Evolutionary conservation across 2,888 invertebrate genomes (phyloP).

Genomic region (Drosophila kuntzei): DNA sequence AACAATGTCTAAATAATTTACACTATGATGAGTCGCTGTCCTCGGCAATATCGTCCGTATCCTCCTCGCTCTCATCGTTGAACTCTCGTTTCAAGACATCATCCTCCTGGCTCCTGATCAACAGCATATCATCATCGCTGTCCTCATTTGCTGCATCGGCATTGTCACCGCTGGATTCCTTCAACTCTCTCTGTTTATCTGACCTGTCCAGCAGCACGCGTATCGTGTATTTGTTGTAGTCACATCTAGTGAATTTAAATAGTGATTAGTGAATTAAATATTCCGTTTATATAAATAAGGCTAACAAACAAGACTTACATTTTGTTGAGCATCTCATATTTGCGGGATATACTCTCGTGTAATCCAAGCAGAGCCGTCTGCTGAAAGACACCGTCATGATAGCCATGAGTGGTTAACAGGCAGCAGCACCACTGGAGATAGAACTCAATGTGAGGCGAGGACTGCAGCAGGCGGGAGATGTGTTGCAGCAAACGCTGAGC

Average conservation of each 20-base stretch:
- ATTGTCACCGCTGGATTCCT: conserved; percentile 7
- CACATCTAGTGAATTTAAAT: conserved; percentile 89
- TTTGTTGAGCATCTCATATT: conserved; percentile 92
- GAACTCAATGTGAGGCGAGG: conserved; percentile 94
- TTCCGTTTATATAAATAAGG: background rate
- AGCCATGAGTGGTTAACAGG: conserved; percentile 89
- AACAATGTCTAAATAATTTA: conserved; percentile 16
- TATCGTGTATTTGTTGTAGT: conserved; percentile 95
- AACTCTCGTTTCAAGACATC: conserved; percentile 46
- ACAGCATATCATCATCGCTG: conserved; percentile 78
- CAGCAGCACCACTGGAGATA: conserved; percentile 92
- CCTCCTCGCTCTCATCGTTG: conserved; percentile 66
- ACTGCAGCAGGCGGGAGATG: conserved; percentile 90
- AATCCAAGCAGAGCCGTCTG: conserved; percentile 89
- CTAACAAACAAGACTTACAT: conserved; percentile 88
- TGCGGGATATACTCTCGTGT: conserved; percentile 92
- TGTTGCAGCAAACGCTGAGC: conserved; percentile 90
- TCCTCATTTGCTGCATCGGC: conserved; percentile 33
- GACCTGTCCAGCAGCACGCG: conserved; percentile 88
- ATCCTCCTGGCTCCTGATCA: conserved; percentile 59
- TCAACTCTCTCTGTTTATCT: conserved; percentile 36
- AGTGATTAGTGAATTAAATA: background rate
- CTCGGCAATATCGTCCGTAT: conserved; percentile 47
- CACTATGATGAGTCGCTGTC: conserved; percentile 60
- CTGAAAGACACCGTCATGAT: conserved; percentile 87